These are phyloP conservation scores for Prionace glauca DNA, from an alignment of 2,797 vertebrate species.

Conservation along the genomic window DNA sequence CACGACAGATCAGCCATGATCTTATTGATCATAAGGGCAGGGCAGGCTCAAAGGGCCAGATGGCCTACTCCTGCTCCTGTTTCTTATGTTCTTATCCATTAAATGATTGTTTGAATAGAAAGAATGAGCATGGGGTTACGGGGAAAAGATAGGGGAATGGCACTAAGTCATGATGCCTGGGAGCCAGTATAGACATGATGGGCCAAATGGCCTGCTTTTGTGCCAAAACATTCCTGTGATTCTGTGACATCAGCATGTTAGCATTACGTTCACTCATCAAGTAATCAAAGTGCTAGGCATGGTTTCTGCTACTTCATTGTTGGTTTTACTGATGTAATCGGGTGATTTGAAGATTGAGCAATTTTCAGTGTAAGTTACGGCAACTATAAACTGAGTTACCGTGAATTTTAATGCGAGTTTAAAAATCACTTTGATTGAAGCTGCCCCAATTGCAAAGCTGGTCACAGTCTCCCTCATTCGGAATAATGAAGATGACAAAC, in stretches of 20 bases:
- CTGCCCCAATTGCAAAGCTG: not conserved
- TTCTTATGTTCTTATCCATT: too few relatives aligned
- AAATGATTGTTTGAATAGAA: too few relatives aligned
- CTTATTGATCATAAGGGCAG: too few relatives aligned
- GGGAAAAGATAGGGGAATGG: too few relatives aligned
- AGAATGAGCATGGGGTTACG: too few relatives aligned
- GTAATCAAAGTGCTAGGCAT: not conserved
- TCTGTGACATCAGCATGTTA: not conserved
- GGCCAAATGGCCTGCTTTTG: too few relatives aligned
- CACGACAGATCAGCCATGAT: too few relatives aligned
- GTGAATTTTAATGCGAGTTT: not conserved
- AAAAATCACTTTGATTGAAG: not conserved
- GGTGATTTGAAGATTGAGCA: not conserved
- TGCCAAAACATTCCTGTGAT: too few relatives aligned
- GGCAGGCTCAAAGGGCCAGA: too few relatives aligned
- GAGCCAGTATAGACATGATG: too few relatives aligned
- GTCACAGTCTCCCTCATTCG: not conserved
- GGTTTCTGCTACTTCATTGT: not conserved
- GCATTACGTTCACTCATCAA: not conserved
- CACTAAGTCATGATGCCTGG: too few relatives aligned
- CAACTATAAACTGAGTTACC: not conserved
- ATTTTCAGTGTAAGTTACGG: not conserved
- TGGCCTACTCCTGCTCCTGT: too few relatives aligned
- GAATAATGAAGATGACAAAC: not conserved
- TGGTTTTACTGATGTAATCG: not conserved